Evolutionary conservation across 2,113 vertebrate genomes (phyloP).

Genomic region (Nannospalax galili): DNA sequence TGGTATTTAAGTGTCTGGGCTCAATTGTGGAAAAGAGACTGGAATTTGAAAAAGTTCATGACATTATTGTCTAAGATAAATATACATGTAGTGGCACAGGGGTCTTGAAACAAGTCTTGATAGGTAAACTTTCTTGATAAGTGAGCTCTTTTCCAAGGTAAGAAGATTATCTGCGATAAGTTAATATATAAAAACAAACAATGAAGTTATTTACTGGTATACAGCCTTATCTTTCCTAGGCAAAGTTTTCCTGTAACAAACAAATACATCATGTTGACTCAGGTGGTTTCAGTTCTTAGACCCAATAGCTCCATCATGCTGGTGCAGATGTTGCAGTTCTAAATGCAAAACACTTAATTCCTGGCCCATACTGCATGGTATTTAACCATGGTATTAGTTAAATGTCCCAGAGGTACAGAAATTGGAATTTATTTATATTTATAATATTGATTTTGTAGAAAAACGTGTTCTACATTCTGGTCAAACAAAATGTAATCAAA

Average conservation of each 20-base stretch:
- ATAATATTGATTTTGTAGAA: neutral
- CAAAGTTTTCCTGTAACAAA: constrained; percentile 62
- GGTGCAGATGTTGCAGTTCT: constrained; percentile 8
- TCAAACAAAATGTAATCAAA: neutral
- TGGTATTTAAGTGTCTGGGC: neutral
- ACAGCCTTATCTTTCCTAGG: constrained; percentile 52
- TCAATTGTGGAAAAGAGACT: neutral
- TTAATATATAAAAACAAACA: constrained; percentile 50
- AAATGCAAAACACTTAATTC: constrained; percentile 31
- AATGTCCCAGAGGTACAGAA: constrained; percentile 15
- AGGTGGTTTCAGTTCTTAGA: constrained; percentile 44
- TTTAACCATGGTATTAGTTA: constrained; percentile 25
- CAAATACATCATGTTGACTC: constrained; percentile 57
- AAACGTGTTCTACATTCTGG: constrained; percentile 15
- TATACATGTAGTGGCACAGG: neutral
- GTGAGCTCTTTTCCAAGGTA: constrained; percentile 41
- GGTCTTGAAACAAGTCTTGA: constrained; percentile 7
- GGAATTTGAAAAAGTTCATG: neutral
- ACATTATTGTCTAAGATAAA: neutral
- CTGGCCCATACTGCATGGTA: neutral
- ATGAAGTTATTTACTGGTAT: constrained; percentile 56
- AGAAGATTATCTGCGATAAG: constrained; percentile 56
- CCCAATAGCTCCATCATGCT: neutral
- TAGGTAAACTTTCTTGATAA: constrained; percentile 38
- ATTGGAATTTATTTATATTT: constrained; percentile 12